Conservation (phyloP, 2,113 vertebrate species). For the Gambusia affinis region DNA sequence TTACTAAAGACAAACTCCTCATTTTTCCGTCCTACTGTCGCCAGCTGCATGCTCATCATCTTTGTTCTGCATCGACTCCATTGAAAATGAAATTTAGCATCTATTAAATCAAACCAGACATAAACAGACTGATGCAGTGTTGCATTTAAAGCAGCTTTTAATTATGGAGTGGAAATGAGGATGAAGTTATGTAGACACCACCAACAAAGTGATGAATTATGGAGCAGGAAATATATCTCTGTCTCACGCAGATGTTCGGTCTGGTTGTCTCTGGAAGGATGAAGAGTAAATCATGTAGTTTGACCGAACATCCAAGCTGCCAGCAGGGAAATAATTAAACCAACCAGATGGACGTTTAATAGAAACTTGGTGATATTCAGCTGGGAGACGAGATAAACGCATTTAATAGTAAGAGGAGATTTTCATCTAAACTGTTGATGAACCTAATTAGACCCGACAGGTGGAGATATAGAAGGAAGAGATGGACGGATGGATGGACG, state of each 20-base stretch:
- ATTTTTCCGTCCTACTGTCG: background rate
- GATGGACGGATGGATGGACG: no score
- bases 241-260: constrained; percentile 36
- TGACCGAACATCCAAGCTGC: background rate
- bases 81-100: background rate
- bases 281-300: background rate
- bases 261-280: background rate
- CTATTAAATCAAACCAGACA: background rate
- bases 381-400: no score
- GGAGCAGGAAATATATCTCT: constrained; percentile 19
- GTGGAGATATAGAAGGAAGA: no score
- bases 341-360: background rate
- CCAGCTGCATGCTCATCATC: no score
- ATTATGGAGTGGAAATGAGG: background rate
- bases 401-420: no score
- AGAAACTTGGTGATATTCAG: background rate
- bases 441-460: no score
- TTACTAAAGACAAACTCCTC: background rate
- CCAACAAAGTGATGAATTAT: constrained; percentile 31
- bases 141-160: constrained; percentile 2
- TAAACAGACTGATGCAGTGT: background rate
- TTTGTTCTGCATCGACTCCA: background rate
- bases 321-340: constrained; percentile 14
- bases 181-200: constrained; percentile 3
- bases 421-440: no score